Conservation (phyloP, 2,113 vertebrate genomes). For the Channa argus region DNA sequence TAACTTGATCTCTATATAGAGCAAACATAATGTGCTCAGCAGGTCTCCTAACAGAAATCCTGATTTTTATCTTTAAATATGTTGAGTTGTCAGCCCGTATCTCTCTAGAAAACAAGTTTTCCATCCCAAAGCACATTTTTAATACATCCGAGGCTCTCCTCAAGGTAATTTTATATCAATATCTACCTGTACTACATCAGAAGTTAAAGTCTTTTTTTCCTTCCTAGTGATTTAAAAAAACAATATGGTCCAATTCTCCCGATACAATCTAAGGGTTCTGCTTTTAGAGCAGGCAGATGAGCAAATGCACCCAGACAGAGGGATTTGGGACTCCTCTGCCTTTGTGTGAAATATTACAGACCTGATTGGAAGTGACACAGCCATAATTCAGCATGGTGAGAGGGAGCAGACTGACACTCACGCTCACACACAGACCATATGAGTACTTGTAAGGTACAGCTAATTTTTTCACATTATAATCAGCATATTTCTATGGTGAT, state of each 20-base stretch:
- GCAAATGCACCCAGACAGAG: slow-evolving; percentile 56
- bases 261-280: slow-evolving; percentile 63
- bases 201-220: slow-evolving; percentile 27
- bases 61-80: slow-evolving; percentile 38
- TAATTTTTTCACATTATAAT: slow-evolving; percentile 43
- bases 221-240: slow-evolving; percentile 40
- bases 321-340: slow-evolving; percentile 59
- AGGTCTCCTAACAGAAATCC: slow-evolving; percentile 22
- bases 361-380: slow-evolving; percentile 76
- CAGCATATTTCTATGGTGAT: slow-evolving; percentile 29
- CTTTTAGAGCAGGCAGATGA: slow-evolving; percentile 55
- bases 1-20: slow-evolving; percentile 36
- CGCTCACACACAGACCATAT: slow-evolving; percentile 19
- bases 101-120: background rate
- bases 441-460: slow-evolving; percentile 16
- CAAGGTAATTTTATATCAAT: slow-evolving; percentile 16
- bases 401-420: slow-evolving; percentile 35
- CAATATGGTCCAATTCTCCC: slow-evolving; percentile 42
- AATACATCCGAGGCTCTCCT: slow-evolving; percentile 29
- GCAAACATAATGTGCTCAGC: slow-evolving; percentile 12
- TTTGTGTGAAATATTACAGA: slow-evolving; percentile 75
- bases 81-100: slow-evolving; percentile 8
- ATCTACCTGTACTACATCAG: slow-evolving; percentile 13
- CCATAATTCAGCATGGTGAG: slow-evolving; percentile 75
- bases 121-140: slow-evolving; percentile 36